These are phyloP conservation scores for Darevskia nairensis DNA, from an alignment of 2,797 vertebrate species.

Conservation along the genomic window DNA sequence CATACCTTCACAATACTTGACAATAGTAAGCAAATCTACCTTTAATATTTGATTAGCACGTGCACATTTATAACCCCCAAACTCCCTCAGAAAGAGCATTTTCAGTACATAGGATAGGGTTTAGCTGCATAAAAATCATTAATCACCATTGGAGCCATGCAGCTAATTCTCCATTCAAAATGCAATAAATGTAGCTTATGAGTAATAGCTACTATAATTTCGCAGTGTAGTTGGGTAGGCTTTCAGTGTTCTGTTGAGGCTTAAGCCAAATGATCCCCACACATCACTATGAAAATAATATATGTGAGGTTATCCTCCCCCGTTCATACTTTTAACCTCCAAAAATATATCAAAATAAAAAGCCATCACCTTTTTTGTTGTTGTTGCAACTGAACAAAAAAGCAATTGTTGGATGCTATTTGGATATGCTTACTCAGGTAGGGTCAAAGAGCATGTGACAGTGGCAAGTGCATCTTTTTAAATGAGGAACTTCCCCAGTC, in stretches of 20 bases:
- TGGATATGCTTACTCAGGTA: not conserved
- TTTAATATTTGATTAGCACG: conserved; percentile 23
- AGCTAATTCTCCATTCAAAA: conserved; percentile 22
- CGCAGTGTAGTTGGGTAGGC: not conserved
- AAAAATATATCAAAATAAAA: conserved; percentile 21
- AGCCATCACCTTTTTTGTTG: conserved; percentile 50
- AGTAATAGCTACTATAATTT: conserved; percentile 24
- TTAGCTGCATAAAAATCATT: conserved; percentile 25
- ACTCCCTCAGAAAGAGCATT: conserved; percentile 10
- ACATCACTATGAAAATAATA: conserved; percentile 1
- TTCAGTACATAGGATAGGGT: conserved; percentile 14
- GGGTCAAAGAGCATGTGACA: not conserved
- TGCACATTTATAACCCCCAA: not conserved
- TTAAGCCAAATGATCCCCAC: not conserved
- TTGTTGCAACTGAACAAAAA: conserved; percentile 47
- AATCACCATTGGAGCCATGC: conserved; percentile 5
- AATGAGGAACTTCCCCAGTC: not conserved
- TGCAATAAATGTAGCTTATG: conserved; percentile 24
- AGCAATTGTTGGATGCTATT: not conserved
- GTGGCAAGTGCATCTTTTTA: not conserved
- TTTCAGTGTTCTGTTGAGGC: conserved; percentile 29
- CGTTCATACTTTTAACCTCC: conserved; percentile 34
- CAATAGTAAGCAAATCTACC: not conserved
- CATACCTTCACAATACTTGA: not conserved
- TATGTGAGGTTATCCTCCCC: conserved; percentile 24